These are phyloP conservation scores for Horisme vitalbata DNA, from an alignment of 2,888 invertebrate species.

Conservation along the genomic window DNA sequence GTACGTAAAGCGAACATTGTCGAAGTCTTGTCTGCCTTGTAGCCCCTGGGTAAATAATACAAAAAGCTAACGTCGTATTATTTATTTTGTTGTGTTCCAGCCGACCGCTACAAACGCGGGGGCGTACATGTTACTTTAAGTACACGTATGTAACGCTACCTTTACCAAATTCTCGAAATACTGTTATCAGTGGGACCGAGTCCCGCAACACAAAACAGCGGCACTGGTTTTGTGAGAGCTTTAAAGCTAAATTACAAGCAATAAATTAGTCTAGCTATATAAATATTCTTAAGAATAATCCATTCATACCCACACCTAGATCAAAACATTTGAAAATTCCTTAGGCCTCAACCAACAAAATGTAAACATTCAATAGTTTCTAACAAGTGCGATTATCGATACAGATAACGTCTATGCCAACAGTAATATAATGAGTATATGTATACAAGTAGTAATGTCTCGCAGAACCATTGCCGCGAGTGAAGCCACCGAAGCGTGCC, in stretches of 20 bases:
- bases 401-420: slow-evolving; percentile 46
- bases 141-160: slow-evolving; percentile 78
- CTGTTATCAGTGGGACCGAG: slow-evolving; percentile 69
- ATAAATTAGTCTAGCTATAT: slow-evolving; percentile 38
- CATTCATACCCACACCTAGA: slow-evolving; percentile 29
- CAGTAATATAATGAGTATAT: slow-evolving; percentile 36
- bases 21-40: too few species aligned
- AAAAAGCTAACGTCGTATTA: slow-evolving; percentile 75
- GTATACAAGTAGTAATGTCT: slow-evolving; percentile 41
- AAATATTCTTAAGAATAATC: slow-evolving; percentile 30
- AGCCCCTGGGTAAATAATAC: slow-evolving; percentile 50
- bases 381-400: slow-evolving; percentile 52
- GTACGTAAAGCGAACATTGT: too few species aligned
- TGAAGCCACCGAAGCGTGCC: slow-evolving; percentile 78
- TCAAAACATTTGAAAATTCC: slow-evolving; percentile 30
- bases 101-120: slow-evolving; percentile 70
- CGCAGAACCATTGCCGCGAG: slow-evolving; percentile 63
- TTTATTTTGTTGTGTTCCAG: slow-evolving; percentile 79
- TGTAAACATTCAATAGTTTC: slow-evolving; percentile 48
- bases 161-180: slow-evolving; percentile 79
- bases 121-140: slow-evolving; percentile 60
- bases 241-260: slow-evolving; percentile 38
- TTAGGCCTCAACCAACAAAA: slow-evolving; percentile 38
- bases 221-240: slow-evolving; percentile 62
- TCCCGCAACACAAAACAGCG: slow-evolving; percentile 75